Percentiles rank a stretch among this genome's conserved stretches.
Evolutionary conservation across 2,797 vertebrate genomes (phyloP).

Genomic region (Coregonus sp.): DNA sequence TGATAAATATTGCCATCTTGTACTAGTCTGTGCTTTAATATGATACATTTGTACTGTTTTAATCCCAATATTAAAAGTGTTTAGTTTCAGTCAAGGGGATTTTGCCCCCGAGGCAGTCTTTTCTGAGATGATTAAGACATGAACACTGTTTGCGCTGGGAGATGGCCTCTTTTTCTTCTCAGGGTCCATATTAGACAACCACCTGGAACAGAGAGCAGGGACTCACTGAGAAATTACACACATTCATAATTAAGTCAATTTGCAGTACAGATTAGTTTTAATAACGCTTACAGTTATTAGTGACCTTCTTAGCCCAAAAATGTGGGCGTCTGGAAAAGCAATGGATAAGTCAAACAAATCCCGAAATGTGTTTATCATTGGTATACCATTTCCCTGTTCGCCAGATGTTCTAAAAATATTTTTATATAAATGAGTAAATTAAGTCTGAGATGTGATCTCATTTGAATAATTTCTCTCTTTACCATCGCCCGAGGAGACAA

Average conservation of each 20-base stretch:
- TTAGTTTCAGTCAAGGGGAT: constrained; percentile 54
- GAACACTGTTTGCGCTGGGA: constrained; percentile 53
- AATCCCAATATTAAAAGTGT: constrained; percentile 55
- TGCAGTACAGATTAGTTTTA: background rate
- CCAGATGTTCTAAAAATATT: background rate
- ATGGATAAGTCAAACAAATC: background rate
- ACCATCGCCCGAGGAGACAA: constrained; percentile 44
- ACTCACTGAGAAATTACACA: constrained; percentile 38
- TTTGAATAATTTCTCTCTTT: constrained; percentile 18
- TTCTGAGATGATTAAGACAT: constrained; percentile 58
- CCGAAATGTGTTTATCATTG: background rate
- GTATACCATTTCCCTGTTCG: background rate
- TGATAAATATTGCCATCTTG: constrained; percentile 56
- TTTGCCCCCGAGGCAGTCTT: constrained; percentile 36
- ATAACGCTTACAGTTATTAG: background rate
- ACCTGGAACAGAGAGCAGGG: constrained; percentile 62
- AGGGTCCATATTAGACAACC: constrained; percentile 49
- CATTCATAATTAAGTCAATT: background rate
- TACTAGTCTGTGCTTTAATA: constrained; percentile 78
- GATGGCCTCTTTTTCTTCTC: constrained; percentile 25
- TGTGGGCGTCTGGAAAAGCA: background rate
- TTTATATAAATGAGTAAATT: background rate
- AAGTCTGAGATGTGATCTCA: too few relatives aligned
- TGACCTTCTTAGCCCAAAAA: background rate
- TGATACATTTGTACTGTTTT: constrained; percentile 62